phyloP scores from a whole-genome alignment of 1,140 invertebrate species.

The Euwallacea fornicatus region DNA sequence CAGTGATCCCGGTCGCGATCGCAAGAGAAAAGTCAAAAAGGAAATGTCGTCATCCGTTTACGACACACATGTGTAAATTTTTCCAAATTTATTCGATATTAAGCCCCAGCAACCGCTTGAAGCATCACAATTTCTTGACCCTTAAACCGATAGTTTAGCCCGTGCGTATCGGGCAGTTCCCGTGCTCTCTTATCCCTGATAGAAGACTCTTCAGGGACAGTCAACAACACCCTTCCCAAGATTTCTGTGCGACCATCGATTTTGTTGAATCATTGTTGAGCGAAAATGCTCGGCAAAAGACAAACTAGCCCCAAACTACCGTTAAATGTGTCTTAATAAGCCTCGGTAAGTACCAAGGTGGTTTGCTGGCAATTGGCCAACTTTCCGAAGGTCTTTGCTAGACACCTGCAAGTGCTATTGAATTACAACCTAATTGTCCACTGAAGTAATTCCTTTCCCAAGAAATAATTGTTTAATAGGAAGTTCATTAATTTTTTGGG shows the following conservation, averaged over 20 bases:
- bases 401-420: conserved; percentile 44
- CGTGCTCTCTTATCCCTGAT: not conserved
- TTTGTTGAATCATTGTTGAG: conserved; percentile 40
- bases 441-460: conserved; percentile 1
- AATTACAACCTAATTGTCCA: conserved; percentile 30
- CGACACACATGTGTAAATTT: conserved; percentile 49
- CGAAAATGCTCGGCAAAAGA: conserved; percentile 37
- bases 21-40: conserved; percentile 32
- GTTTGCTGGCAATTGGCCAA: conserved; percentile 48
- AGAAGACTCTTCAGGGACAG: conserved; percentile 21
- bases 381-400: conserved; percentile 42
- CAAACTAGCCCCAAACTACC: conserved; percentile 41
- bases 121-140: conserved; percentile 31
- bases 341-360: conserved; percentile 49
- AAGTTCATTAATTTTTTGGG: not conserved
- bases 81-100: conserved; percentile 44
- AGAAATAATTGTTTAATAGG: not conserved
- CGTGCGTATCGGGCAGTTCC: not conserved
- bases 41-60: conserved; percentile 50
- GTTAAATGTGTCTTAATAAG: conserved; percentile 45
- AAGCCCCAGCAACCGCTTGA: conserved; percentile 31
- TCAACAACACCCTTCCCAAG: conserved; percentile 41
- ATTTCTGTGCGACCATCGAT: conserved; percentile 40
- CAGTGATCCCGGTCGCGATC: conserved; percentile 41
- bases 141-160: conserved; percentile 34